Evolutionary conservation across 2,888 invertebrate genomes (phyloP).

Genomic region (Dastarcus helophoroides): DNA sequence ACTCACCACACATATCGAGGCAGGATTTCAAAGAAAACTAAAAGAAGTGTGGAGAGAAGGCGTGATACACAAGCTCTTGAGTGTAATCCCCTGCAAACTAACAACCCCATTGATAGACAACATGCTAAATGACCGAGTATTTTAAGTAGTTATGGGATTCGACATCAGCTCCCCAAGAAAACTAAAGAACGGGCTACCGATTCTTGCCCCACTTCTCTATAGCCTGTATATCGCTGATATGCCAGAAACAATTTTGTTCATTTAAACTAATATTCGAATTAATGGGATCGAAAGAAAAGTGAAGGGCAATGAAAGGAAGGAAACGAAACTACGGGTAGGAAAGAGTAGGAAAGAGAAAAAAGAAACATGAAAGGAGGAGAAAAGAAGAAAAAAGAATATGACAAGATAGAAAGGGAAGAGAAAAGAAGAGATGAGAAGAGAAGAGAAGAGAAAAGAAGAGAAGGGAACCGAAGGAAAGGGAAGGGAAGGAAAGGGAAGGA

Average conservation of each 20-base stretch:
- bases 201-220: conserved; percentile 12
- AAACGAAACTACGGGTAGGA: too few relatives aligned
- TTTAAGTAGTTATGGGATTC: conserved; percentile 10
- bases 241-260: conserved; percentile 7
- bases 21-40: conserved; percentile 12
- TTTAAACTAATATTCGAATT: too few relatives aligned
- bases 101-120: conserved; percentile 8
- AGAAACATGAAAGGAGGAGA: too few relatives aligned
- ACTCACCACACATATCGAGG: conserved; percentile 15
- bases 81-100: conserved; percentile 8
- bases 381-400: too few relatives aligned
- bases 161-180: conserved; percentile 6
- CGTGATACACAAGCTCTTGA: conserved; percentile 10
- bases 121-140: conserved; percentile 12
- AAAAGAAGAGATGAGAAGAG: too few relatives aligned
- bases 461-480: too few relatives aligned
- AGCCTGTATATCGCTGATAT: conserved; percentile 10
- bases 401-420: too few relatives aligned
- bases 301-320: too few relatives aligned
- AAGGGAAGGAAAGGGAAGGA: too few relatives aligned
- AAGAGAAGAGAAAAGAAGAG: too few relatives aligned
- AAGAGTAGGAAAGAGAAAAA: too few relatives aligned
- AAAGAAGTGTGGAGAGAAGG: conserved; percentile 14
- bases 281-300: too few relatives aligned
- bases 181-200: conserved; percentile 13